Percentiles rank a stretch among this genome's conserved stretches.
phyloP scores from a whole-genome alignment of 2,888 invertebrate genomes.

The Thera obeliscata region DNA sequence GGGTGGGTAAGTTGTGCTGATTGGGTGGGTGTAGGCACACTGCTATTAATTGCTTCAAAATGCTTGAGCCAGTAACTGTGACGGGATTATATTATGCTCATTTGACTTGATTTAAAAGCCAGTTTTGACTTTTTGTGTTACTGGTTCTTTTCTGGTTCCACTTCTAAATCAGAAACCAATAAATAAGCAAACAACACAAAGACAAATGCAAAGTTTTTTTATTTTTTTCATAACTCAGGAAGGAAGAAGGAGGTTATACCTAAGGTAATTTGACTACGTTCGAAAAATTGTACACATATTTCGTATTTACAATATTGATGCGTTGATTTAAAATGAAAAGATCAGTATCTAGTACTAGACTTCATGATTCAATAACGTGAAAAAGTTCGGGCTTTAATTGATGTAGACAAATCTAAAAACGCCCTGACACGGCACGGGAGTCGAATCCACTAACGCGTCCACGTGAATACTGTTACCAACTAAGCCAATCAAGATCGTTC shows the following conservation, averaged over 20 bases:
- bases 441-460: background rate
- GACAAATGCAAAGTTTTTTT: too few relatives aligned
- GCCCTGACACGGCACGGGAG: background rate
- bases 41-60: conserved; percentile 63
- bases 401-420: background rate
- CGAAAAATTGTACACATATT: too few relatives aligned
- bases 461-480: background rate
- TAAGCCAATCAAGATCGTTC: background rate
- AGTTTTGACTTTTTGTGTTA: background rate
- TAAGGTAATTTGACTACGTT: too few relatives aligned
- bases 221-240: too few relatives aligned
- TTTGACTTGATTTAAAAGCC: conserved; percentile 23
- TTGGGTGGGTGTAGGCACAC: conserved; percentile 59
- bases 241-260: too few relatives aligned
- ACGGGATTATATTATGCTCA: conserved; percentile 48
- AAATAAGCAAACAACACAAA: too few relatives aligned
- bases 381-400: background rate
- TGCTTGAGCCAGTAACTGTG: conserved; percentile 63
- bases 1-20: conserved; percentile 35
- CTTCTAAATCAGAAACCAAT: too few relatives aligned
- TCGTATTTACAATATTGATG: too few relatives aligned
- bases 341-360: background rate
- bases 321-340: too few relatives aligned
- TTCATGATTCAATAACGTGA: background rate
- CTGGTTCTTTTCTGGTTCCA: background rate